Evolutionary conservation across 2,113 vertebrate species (phyloP).

Genomic region (Phainopepla nitens): DNA sequence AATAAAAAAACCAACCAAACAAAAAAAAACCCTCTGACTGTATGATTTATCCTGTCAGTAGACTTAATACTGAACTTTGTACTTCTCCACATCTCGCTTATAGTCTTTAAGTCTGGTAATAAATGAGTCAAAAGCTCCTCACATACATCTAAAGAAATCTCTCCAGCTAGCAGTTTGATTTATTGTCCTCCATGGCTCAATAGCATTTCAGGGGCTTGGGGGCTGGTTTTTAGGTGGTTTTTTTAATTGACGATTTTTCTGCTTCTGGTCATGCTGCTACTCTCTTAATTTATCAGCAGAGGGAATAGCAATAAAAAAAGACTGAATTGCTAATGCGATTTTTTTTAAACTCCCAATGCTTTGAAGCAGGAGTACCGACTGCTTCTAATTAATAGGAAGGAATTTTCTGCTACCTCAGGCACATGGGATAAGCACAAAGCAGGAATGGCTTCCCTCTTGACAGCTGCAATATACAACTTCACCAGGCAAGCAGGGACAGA

Average conservation of each 20-base stretch:
- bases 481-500: not conserved
- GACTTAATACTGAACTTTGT: not conserved
- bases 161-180: not conserved
- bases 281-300: not conserved
- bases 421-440: fast-evolving
- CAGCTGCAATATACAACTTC: not conserved
- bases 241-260: not conserved
- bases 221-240: not conserved
- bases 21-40: not conserved
- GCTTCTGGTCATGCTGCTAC: not conserved
- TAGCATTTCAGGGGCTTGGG: not conserved
- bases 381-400: not conserved
- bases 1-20: not conserved
- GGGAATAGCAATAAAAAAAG: not conserved
- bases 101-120: not conserved
- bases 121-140: not conserved
- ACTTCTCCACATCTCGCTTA: not conserved
- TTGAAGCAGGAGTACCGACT: not conserved
- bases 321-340: not conserved
- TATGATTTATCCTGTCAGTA: not conserved
- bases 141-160: not conserved
- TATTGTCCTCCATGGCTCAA: not conserved
- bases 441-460: not conserved
- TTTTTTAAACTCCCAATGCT: not conserved
- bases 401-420: not conserved